A percentile compares a stretch with the other conserved stretches of the same genome.
These are phyloP conservation scores for Lytechinus pictus DNA, from an alignment of 35 echinoderm and acorn worm species.

Conservation along the genomic window DNA sequence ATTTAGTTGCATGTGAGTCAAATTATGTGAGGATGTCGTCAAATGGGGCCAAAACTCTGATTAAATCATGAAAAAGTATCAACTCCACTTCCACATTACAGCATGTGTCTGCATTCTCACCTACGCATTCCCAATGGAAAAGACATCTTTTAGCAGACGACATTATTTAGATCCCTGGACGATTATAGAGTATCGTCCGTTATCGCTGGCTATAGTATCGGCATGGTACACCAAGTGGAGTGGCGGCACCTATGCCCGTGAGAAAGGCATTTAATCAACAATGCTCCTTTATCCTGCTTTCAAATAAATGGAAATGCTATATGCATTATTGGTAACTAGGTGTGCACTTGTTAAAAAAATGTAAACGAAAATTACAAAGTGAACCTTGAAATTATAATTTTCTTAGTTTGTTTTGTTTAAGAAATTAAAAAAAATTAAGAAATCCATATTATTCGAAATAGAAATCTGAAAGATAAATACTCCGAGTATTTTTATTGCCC, in stretches of 20 bases:
- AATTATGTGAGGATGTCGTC: background rate
- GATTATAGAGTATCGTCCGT: background rate
- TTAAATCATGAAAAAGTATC: background rate
- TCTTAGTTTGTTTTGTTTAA: no score
- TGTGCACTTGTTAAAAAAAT: no score
- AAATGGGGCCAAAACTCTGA: constrained; percentile 7
- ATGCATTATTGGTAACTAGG: no score
- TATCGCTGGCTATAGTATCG: background rate
- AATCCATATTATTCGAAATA: no score
- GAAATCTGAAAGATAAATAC: no score
- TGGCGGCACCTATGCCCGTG: no score
- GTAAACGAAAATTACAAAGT: background rate
- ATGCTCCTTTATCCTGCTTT: no score
- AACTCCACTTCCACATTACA: background rate
- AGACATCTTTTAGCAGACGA: background rate
- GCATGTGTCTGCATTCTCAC: constrained; percentile 9
- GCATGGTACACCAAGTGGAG: background rate
- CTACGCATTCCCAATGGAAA: background rate
- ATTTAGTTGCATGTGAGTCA: background rate
- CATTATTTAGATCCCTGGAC: background rate
- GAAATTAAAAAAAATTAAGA: no score
- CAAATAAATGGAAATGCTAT: no score
- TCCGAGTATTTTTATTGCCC: no score
- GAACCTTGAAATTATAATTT: no score
- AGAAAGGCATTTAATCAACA: no score